Base-by-base conservation (phyloP, 2,113 vertebrate genomes). In the Strix uralensis region DNA sequence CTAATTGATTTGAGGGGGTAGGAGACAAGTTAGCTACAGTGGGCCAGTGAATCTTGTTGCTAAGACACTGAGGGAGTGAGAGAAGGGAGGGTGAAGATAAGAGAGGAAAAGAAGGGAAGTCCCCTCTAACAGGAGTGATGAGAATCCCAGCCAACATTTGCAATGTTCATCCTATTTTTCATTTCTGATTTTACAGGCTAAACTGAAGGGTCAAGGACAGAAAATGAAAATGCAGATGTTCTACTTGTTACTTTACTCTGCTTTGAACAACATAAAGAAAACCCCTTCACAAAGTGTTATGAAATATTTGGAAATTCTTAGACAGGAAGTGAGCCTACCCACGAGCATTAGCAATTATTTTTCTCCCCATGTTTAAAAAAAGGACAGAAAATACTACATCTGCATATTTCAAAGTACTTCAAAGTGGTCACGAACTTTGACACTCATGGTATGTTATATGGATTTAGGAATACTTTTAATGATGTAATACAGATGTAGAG, bases 1-100 rank as follows among this genome's bases (percentile, higher is more conserved):
- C 29, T 88, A 72, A 82, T 90, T 89, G 71, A 69, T 92, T 90
- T 95, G 87, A 94, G 67, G 75, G 77, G 47, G 79, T 61, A 92
- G 81, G 81, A 91, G 75, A 90, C 70, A 96, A 88, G 67, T 77
- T 55, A 95, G 61, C 66, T 84, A 55, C 94, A 65, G 75, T 58
- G 52, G 81, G 77, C 52, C 94, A 92, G 36, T 44, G 71, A 90
- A 34, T 91, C 66, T 58, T 67, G 80, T 89, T 97, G 82, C 92
- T 92, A 96, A 92, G 95, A 90, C 92, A 94, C 47, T 69, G 47
- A 69, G 71, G 86, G 54, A 73, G 46, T 6, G 61, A 94, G 73
- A 73, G 66, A 44, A 91, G 58, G 40, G 32, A 51, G 81, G 49
- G 54, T 77, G 74, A 90, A 30, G 63, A 62, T 36, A 80, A 10